These are phyloP conservation scores for Lochmaea crataegi DNA, from an alignment of 2,888 invertebrate genomes.

Conservation along the genomic window DNA sequence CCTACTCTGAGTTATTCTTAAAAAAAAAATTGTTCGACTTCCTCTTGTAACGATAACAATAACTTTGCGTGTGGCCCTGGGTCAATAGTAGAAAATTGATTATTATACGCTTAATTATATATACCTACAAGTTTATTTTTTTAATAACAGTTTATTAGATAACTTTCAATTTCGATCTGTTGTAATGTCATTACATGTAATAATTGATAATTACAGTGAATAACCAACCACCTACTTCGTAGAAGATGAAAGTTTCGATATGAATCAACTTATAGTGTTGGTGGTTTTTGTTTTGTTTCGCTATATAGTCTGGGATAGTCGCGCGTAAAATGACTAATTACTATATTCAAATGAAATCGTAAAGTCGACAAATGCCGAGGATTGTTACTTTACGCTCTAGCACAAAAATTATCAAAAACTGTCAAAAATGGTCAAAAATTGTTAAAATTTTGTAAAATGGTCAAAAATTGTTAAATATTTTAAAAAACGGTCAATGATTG, in stretches of 20 bases:
- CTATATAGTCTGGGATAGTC: not conserved
- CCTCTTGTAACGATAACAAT: not conserved
- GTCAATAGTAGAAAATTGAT: conserved; percentile 6
- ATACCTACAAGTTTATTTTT: conserved; percentile 5
- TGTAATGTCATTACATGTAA: conserved; percentile 19
- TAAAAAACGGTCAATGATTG: too few species aligned
- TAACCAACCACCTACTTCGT: conserved; percentile 10
- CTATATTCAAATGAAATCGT: too few species aligned
- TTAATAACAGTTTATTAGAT: conserved; percentile 19
- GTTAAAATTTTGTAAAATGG: too few species aligned
- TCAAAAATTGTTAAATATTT: too few species aligned
- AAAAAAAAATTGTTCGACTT: conserved; percentile 6
- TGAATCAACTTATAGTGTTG: not conserved
- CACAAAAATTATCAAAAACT: too few species aligned
- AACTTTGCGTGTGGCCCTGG: not conserved
- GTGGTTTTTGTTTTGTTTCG: not conserved
- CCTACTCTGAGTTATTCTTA: not conserved
- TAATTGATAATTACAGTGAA: conserved; percentile 23
- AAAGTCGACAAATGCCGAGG: too few species aligned
- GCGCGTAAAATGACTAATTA: too few species aligned
- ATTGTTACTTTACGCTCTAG: too few species aligned
- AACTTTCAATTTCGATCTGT: conserved; percentile 23
- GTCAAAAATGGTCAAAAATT: too few species aligned
- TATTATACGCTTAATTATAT: not conserved
- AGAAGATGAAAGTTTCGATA: conserved; percentile 5